Evolutionary conservation across 2,113 vertebrate genomes (phyloP).

Genomic region (Greenwoodochromis staneri): DNA sequence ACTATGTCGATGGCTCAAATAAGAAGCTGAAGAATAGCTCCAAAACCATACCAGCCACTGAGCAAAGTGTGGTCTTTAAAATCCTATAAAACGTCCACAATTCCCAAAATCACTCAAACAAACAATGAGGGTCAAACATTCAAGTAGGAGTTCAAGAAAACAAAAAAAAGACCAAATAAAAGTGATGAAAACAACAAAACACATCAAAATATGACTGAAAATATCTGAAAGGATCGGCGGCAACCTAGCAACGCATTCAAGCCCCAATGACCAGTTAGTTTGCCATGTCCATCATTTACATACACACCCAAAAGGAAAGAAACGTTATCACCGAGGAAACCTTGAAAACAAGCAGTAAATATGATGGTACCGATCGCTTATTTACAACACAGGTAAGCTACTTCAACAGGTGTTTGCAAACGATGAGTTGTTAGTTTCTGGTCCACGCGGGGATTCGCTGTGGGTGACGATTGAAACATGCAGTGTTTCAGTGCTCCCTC

Average conservation of each 20-base stretch:
- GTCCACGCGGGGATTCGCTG: background rate
- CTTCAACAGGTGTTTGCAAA: background rate
- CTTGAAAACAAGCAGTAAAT: slow-evolving; percentile 27
- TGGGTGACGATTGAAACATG: slow-evolving; percentile 35
- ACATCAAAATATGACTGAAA: slow-evolving; percentile 16
- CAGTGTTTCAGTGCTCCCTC: slow-evolving; percentile 71
- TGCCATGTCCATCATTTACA: background rate
- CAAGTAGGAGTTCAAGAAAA: background rate
- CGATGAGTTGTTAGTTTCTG: background rate
- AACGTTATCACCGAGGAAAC: background rate
- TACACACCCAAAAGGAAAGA: background rate
- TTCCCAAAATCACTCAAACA: background rate
- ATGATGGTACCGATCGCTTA: slow-evolving; percentile 26
- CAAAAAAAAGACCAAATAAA: background rate
- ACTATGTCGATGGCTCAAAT: background rate
- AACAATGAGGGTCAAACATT: background rate
- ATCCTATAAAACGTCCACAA: background rate
- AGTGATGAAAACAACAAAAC: background rate
- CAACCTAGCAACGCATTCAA: background rate
- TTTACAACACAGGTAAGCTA: slow-evolving; percentile 43
- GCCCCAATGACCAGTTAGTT: background rate
- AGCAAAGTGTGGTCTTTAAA: background rate
- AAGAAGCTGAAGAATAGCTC: background rate
- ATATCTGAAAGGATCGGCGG: background rate
- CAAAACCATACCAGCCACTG: background rate